phyloP scores from a whole-genome alignment of 2,888 invertebrate genomes.

The Ctenicera cuprea region DNA sequence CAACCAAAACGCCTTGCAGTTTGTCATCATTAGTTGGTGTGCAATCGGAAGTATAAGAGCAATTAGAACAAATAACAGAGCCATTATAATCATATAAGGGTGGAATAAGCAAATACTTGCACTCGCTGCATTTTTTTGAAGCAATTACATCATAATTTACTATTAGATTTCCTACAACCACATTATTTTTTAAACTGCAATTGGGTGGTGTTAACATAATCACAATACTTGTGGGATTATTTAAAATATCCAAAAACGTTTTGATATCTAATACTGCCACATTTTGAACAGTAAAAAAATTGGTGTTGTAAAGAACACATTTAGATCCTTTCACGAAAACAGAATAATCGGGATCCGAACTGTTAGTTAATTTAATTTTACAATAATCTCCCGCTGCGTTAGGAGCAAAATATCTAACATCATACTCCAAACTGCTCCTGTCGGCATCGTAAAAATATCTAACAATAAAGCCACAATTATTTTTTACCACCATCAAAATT shows the following conservation, averaged over 20 bases:
- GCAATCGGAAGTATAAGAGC: constrained; percentile 5
- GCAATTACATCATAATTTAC: constrained; percentile 7
- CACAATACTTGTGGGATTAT: constrained; percentile 11
- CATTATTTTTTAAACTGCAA: neutral
- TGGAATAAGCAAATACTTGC: constrained; percentile 23
- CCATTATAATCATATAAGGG: constrained; percentile 27
- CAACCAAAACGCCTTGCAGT: neutral
- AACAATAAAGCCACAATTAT: constrained; percentile 14
- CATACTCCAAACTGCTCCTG: neutral
- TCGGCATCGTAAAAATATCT: constrained; percentile 17
- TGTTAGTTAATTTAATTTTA: constrained; percentile 26
- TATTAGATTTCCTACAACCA: too few species aligned
- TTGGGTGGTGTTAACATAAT: neutral
- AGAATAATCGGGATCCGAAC: constrained; percentile 18
- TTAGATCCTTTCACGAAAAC: constrained; percentile 27
- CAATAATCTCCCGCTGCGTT: neutral
- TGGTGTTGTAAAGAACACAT: constrained; percentile 16
- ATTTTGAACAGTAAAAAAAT: constrained; percentile 12
- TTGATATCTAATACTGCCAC: neutral
- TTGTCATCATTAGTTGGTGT: neutral
- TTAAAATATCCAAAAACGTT: constrained; percentile 24
- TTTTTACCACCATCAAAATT: neutral
- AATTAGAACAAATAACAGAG: constrained; percentile 14
- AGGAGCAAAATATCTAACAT: neutral
- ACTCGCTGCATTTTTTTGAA: constrained; percentile 19